Base-by-base conservation (phyloP, 1,140 invertebrate species). In the Tribolium madens region DNA sequence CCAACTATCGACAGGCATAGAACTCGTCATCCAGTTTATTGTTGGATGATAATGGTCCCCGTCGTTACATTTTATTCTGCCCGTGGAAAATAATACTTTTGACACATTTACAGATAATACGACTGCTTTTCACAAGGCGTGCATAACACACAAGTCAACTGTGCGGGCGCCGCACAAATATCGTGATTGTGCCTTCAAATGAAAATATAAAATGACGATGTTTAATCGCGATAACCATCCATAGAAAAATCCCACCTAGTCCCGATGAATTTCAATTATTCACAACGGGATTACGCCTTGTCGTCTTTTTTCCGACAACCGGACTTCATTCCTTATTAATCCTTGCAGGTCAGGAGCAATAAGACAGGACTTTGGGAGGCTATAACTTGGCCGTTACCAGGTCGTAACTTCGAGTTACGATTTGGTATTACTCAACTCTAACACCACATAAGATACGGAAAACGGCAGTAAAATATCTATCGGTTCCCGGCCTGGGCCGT, bases 351-450 rank as follows among this genome's bases (percentile, higher is more conserved):
- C 52, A 57, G 48, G 14, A 15, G 21, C 53, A 46, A 42, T 36
- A 53, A 73, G 71, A 52, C 68, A 73, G 53, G 70, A 72, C 70
- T 72, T 50, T 48, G 70, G 74, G 50, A 12, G 36, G 74, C 60
- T 46, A 68, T 76, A 76, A 76, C 46, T 76, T 31, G 75, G 18
- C 75, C 46, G 64, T 76, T 76, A 76, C 64, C 57, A 70, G 48
- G 47, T 76, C 75, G 75, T 76, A 76, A 76, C 47, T 76, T 76
- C 75, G 68, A 36, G 74, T 76, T 76, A 76, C 53, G 74, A 76
- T 71, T 50, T 71, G 42, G 46, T 52, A 52, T 72, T 64, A 64
- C 57, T 64, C 57, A 64, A 64, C 57, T 64, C 57, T 64, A 64
- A 64, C 57, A 64, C 57, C 57, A 64, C 57, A 64, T 64, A 64